Evolutionary conservation across 1,140 invertebrate species (phyloP).

Genomic region (Aphelenchoides besseyi): DNA sequence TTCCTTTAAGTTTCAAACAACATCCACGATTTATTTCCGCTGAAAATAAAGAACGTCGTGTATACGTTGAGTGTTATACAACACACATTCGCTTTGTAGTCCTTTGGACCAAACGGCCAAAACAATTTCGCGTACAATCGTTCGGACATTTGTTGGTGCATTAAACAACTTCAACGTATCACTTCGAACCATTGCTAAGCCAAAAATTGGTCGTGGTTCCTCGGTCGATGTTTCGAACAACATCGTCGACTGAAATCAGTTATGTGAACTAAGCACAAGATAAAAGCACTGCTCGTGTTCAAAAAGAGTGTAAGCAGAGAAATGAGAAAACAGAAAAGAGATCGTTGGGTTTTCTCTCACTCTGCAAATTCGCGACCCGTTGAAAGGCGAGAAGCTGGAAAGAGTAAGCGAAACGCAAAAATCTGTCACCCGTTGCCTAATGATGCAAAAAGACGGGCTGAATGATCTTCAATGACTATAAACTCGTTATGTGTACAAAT

Average conservation of each 20-base stretch:
- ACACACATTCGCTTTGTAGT: conserved; percentile 15
- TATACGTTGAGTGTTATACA: background rate
- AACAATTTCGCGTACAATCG: conserved; percentile 13
- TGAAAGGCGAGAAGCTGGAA: background rate
- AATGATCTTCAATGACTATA: background rate
- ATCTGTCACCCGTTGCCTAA: background rate
- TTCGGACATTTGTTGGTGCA: background rate
- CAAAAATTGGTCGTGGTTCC: background rate
- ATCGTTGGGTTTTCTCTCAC: background rate
- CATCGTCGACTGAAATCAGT: background rate
- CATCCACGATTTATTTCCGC: conserved; percentile 4
- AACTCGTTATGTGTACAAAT: background rate
- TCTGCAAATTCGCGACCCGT: background rate
- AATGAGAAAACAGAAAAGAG: background rate
- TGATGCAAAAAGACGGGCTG: background rate
- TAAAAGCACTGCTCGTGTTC: too few species aligned
- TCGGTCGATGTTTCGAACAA: conserved; percentile 13
- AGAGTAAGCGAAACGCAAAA: background rate
- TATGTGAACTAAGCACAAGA: background rate
- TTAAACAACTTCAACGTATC: conserved; percentile 10
- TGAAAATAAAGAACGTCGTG: background rate
- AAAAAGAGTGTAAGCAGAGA: too few species aligned
- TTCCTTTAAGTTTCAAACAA: background rate
- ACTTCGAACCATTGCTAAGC: background rate
- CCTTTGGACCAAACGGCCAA: conserved; percentile 16